These are phyloP conservation scores for Nematopogon swammerdamellus DNA, from an alignment of 2,888 invertebrate genomes.

Conservation along the genomic window DNA sequence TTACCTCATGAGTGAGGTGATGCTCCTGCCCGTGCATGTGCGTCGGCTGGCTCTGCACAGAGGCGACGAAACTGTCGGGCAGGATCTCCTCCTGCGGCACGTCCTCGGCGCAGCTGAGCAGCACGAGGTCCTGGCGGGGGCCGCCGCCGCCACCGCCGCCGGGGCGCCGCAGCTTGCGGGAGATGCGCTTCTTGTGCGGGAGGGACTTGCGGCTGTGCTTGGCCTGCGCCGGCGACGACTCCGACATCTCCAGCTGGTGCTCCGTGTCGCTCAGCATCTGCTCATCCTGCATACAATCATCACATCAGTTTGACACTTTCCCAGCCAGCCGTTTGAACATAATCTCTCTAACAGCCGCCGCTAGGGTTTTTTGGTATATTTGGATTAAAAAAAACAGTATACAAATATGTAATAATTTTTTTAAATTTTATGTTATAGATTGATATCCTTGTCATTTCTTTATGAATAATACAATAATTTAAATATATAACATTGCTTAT, in stretches of 20 bases:
- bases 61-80: slow-evolving; percentile 36
- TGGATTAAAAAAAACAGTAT: too few species aligned
- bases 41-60: slow-evolving; percentile 19
- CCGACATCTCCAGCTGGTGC: slow-evolving; percentile 20
- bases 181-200: slow-evolving; percentile 85
- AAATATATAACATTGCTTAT: too few species aligned
- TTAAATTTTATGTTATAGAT: too few species aligned
- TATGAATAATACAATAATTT: too few species aligned
- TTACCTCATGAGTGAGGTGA: slow-evolving; percentile 45
- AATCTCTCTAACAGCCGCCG: neutral
- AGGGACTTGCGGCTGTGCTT: slow-evolving; percentile 62
- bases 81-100: slow-evolving; percentile 38
- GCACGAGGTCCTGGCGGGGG: slow-evolving; percentile 46
- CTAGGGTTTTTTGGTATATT: neutral
- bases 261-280: slow-evolving; percentile 24
- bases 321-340: neutral
- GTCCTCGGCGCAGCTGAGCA: slow-evolving; percentile 28
- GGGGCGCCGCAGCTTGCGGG: slow-evolving; percentile 56
- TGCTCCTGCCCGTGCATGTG: slow-evolving; percentile 26
- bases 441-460: too few species aligned
- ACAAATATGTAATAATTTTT: too few species aligned
- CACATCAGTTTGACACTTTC: neutral
- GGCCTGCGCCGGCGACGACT: slow-evolving; percentile 24
- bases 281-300: slow-evolving; percentile 18
- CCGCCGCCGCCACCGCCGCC: neutral